These are phyloP conservation scores for Lophochroa leadbeateri DNA, from an alignment of 2,113 vertebrate genomes.

Conservation along the genomic window DNA sequence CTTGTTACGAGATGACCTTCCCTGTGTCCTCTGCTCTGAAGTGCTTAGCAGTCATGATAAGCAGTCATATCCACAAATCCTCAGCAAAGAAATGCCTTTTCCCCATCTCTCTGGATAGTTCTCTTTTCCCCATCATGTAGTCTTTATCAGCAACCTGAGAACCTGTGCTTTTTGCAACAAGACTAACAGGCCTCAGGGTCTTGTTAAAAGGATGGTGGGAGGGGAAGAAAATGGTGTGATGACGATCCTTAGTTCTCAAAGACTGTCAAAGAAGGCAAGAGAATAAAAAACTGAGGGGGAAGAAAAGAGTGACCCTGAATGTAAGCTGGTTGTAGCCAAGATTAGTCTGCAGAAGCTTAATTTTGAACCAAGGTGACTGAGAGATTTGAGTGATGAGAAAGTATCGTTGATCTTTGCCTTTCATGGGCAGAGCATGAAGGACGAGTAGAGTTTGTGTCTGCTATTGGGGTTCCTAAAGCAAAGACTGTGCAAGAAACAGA, in stretches of 20 bases:
- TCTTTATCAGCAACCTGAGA: fast-evolving
- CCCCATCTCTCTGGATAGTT: background rate
- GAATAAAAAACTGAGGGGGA: background rate
- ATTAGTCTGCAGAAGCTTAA: background rate
- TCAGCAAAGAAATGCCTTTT: background rate
- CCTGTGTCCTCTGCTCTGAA: background rate
- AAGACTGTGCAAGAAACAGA: background rate
- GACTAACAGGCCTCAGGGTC: background rate
- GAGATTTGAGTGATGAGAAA: background rate
- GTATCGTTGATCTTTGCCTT: background rate
- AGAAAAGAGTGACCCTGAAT: background rate
- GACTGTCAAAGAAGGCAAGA: background rate
- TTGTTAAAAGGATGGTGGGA: background rate
- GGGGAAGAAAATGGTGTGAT: background rate
- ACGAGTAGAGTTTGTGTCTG: background rate
- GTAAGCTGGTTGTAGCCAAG: background rate
- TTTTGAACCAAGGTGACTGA: background rate
- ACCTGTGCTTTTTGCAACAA: fast-evolving
- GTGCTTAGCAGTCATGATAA: background rate
- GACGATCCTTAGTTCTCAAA: background rate
- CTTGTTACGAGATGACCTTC: background rate
- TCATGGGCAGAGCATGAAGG: background rate
- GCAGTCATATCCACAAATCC: background rate
- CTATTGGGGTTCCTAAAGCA: fast-evolving
- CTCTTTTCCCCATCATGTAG: background rate